These are phyloP conservation scores for Drosophila sulfurigaster DNA, from an alignment of 1,140 invertebrate genomes.

Conservation along the genomic window DNA sequence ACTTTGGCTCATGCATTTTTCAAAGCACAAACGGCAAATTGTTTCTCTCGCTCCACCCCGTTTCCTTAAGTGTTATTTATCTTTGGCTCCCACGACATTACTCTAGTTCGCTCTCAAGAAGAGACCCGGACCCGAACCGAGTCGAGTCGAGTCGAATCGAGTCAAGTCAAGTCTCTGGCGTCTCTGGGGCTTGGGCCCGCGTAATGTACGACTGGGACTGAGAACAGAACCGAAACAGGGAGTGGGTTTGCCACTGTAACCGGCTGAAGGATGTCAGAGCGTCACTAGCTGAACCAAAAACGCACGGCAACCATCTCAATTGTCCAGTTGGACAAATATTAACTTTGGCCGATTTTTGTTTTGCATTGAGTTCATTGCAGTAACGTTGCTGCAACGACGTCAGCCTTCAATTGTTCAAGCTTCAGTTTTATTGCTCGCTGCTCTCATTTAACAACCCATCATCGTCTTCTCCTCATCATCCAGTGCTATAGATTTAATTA, in stretches of 20 bases:
- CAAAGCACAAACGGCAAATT: constrained; percentile 82
- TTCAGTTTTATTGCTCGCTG: constrained; percentile 23
- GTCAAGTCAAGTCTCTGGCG: constrained; percentile 40
- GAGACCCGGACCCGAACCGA: constrained; percentile 9
- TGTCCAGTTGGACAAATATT: constrained; percentile 79
- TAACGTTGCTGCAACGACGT: constrained; percentile 48
- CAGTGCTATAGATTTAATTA: constrained; percentile 11
- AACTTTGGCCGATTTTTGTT: constrained; percentile 63
- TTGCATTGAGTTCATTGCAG: constrained; percentile 34
- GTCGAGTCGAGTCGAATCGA: background rate
- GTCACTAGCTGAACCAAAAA: constrained; percentile 4
- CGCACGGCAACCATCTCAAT: constrained; percentile 51
- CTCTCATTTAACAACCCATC: too few relatives aligned
- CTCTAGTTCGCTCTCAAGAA: constrained; percentile 66
- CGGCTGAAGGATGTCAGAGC: background rate
- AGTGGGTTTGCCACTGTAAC: background rate
- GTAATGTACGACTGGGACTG: constrained; percentile 64
- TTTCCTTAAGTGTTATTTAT: constrained; percentile 81
- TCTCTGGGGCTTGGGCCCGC: constrained; percentile 45
- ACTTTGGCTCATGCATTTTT: constrained; percentile 82
- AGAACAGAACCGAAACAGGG: constrained; percentile 9
- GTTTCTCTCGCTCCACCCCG: constrained; percentile 61
- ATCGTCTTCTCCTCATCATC: background rate
- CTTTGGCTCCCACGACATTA: constrained; percentile 80
- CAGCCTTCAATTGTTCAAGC: constrained; percentile 54